phyloP scores from a whole-genome alignment of 2,113 vertebrate species.

The Meriones unguiculatus region DNA sequence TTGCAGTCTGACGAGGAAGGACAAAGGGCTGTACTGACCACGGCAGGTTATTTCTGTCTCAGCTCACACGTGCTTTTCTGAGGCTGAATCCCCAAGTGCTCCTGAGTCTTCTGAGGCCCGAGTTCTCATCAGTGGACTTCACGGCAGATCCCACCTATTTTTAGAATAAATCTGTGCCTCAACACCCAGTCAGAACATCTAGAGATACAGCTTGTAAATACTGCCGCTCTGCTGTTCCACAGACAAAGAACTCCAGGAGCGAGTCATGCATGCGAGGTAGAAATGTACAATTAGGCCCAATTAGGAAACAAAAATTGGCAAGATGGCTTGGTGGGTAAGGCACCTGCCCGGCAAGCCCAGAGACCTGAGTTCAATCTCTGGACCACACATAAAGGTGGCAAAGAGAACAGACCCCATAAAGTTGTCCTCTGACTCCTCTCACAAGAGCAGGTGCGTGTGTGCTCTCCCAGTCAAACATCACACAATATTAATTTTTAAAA shows the following conservation, averaged over 20 bases:
- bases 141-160: background rate
- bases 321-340: background rate
- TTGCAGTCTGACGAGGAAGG: background rate
- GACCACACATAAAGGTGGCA: background rate
- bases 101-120: background rate
- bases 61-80: background rate
- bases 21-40: background rate
- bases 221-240: background rate
- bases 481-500: background rate
- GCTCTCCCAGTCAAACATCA: background rate
- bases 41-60: background rate
- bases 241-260: background rate
- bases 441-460: too few relatives aligned
- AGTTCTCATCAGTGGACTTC: background rate
- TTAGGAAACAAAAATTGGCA: background rate
- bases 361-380: background rate
- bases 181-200: background rate
- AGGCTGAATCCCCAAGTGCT: background rate
- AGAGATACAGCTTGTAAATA: background rate
- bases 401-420: background rate
- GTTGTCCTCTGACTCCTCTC: background rate
- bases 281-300: background rate
- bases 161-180: background rate
- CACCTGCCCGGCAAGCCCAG: background rate
- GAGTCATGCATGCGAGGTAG: background rate